Percentiles rank a stretch among this genome's conserved stretches.
Conservation (phyloP, 2,888 invertebrate genomes). For the Abrostola triplasia region DNA sequence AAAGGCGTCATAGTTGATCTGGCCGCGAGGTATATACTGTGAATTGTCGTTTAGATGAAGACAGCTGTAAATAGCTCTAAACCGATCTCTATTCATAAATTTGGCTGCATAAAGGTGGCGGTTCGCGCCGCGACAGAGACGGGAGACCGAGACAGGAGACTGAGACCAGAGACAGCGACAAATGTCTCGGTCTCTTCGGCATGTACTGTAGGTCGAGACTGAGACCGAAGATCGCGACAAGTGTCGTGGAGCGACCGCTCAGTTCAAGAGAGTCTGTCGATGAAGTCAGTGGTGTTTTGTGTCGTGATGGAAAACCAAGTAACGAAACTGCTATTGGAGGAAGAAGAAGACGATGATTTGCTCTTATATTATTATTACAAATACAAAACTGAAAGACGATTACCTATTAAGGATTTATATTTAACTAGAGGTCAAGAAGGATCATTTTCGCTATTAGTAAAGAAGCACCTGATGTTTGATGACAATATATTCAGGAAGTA, state of each 20-base stretch:
- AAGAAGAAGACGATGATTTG: conserved; percentile 35
- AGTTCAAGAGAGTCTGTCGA: not conserved
- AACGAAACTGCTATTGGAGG: conserved; percentile 8
- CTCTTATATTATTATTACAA: conserved; percentile 39
- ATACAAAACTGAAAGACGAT: conserved; percentile 38
- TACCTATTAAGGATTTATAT: conserved; percentile 48
- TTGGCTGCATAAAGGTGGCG: not conserved
- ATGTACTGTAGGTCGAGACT: not conserved
- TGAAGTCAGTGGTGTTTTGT: conserved; percentile 4
- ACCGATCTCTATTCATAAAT: too few species aligned
- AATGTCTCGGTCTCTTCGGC: conserved; percentile 5
- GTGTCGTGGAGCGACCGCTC: not conserved
- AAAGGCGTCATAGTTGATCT: too few species aligned
- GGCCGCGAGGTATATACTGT: too few species aligned
- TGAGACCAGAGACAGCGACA: conserved; percentile 5
- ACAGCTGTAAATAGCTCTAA: too few species aligned
- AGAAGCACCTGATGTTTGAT: conserved; percentile 41
- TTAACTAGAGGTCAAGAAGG: conserved; percentile 43
- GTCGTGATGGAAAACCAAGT: conserved; percentile 7
- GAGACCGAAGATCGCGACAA: not conserved
- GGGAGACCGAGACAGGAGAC: not conserved
- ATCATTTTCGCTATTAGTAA: conserved; percentile 43
- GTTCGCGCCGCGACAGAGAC: not conserved
- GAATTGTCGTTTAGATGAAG: too few species aligned
- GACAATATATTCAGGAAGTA: conserved; percentile 45